These are phyloP conservation scores for Poecilus cupreus DNA, from an alignment of 2,888 invertebrate genomes.

Conservation along the genomic window DNA sequence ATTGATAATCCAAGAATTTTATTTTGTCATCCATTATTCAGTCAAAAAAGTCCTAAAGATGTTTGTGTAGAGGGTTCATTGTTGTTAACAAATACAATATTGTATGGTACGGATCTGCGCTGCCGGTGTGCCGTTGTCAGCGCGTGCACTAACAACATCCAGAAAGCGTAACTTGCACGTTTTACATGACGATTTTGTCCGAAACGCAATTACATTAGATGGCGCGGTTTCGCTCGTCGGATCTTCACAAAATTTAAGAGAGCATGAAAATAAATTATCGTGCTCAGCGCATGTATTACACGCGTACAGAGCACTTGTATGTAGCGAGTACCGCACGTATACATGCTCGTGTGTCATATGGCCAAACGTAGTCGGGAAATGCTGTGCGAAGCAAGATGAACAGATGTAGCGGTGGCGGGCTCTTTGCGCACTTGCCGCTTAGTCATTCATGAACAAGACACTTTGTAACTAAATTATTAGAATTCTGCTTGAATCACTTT, in stretches of 20 bases:
- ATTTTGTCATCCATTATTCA: no score
- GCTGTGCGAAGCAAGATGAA: neutral
- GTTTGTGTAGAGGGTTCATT: neutral
- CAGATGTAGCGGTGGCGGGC: neutral
- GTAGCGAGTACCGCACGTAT: conserved; percentile 3
- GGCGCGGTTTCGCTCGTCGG: conserved; percentile 51
- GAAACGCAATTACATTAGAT: conserved; percentile 48
- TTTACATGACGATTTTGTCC: conserved; percentile 50
- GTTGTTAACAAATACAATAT: neutral
- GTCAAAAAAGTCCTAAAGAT: no score
- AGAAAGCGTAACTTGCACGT: conserved; percentile 43
- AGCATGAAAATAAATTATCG: conserved; percentile 56
- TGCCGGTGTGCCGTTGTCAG: neutral
- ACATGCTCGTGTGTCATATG: neutral
- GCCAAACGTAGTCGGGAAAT: neutral
- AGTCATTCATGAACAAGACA: neutral
- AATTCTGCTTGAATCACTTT: conserved; percentile 13
- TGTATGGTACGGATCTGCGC: neutral
- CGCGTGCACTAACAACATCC: conserved; percentile 21
- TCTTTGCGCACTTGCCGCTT: neutral
- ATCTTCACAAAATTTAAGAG: conserved; percentile 54
- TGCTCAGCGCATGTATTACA: conserved; percentile 39
- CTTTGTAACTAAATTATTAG: conserved; percentile 13
- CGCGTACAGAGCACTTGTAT: conserved; percentile 7
- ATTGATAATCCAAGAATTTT: no score